Evolutionary conservation across 37 sponge, comb jelly and placozoan genomes (phyloP).

Genomic region (Mnemiopsis leidyi): DNA sequence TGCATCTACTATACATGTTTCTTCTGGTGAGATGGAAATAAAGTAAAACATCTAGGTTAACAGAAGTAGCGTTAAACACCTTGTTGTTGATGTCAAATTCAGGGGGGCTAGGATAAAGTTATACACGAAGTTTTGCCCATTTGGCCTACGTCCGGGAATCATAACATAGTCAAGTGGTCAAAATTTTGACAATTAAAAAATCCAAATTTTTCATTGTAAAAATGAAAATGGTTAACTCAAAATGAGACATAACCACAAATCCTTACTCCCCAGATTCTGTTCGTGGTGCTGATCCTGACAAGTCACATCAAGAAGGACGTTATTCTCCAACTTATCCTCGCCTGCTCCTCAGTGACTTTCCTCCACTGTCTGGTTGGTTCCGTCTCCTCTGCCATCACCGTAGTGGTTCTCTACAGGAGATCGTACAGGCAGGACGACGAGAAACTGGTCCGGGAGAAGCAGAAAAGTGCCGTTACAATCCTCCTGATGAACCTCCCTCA

Average conservation of each 20-base stretch:
- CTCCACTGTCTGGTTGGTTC: constrained; percentile 31
- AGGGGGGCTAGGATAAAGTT: too few species aligned
- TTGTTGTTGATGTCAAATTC: too few species aligned
- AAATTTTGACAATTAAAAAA: too few species aligned
- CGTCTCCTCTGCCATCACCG: constrained; percentile 16
- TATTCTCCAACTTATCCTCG: not conserved
- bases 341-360: constrained; percentile 20
- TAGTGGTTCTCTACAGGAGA: not conserved
- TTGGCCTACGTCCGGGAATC: too few species aligned
- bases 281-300: constrained; percentile 12
- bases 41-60: too few species aligned
- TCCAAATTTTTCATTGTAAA: too few species aligned
- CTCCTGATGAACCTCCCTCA: constrained; percentile 58
- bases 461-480: constrained; percentile 1
- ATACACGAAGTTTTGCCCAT: too few species aligned
- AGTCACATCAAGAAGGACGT: not conserved
- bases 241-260: too few species aligned
- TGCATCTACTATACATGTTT: constrained; percentile 1
- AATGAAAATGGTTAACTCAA: too few species aligned
- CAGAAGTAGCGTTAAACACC: too few species aligned
- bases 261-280: not conserved
- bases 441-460: not conserved
- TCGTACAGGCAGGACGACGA: not conserved
- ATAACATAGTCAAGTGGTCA: too few species aligned
- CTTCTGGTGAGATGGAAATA: not conserved